Evolutionary conservation across 2,113 vertebrate species (phyloP).

Genomic region (Eudyptes chrysolophus): DNA sequence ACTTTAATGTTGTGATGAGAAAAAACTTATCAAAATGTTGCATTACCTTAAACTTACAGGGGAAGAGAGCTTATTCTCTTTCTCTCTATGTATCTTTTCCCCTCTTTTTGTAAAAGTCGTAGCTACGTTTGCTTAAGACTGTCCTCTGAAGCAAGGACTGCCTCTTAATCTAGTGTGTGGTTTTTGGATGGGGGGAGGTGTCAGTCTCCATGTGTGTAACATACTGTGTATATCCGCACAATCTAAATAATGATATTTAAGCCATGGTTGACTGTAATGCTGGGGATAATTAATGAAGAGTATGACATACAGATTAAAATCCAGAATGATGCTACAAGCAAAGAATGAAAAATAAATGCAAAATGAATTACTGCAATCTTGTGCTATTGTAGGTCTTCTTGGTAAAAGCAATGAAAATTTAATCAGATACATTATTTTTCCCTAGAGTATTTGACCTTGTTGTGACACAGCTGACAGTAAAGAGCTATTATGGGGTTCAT

Average conservation of each 20-base stretch:
- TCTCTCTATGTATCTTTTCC: neutral
- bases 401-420: slow-evolving; percentile 65
- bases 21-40: neutral
- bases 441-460: slow-evolving; percentile 79
- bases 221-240: neutral
- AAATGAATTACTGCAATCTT: slow-evolving; percentile 43
- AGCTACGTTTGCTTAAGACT: neutral
- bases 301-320: neutral
- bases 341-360: slow-evolving; percentile 32
- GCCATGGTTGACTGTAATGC: neutral
- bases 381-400: slow-evolving; percentile 43
- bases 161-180: neutral
- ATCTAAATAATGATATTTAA: neutral
- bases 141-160: neutral
- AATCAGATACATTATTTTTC: slow-evolving; percentile 68
- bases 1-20: neutral
- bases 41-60: neutral
- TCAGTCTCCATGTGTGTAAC: neutral
- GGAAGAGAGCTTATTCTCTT: neutral
- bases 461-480: slow-evolving; percentile 73
- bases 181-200: neutral
- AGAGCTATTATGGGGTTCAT: slow-evolving; percentile 53
- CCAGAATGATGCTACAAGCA: neutral
- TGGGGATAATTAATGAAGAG: neutral
- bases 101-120: neutral